Conservation (phyloP, 2,888 invertebrate genomes). For the Theretra japonica region DNA sequence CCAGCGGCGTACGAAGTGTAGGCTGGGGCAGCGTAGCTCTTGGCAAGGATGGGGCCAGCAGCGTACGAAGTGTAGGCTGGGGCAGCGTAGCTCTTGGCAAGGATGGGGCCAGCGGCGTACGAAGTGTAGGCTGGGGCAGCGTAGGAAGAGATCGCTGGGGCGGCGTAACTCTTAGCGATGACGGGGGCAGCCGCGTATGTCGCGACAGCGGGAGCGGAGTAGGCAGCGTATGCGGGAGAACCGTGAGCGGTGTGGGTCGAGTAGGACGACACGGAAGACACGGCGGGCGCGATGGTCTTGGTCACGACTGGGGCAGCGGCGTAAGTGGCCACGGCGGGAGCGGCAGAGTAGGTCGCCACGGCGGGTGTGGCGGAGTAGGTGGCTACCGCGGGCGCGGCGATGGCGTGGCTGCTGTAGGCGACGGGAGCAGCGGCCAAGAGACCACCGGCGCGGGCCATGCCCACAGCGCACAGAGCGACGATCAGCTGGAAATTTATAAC, state of each 20-base stretch:
- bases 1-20: slow-evolving; percentile 39
- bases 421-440: slow-evolving; percentile 76
- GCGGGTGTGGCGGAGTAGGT: slow-evolving; percentile 82
- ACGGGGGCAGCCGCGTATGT: slow-evolving; percentile 50
- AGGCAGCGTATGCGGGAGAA: slow-evolving; percentile 80
- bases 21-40: slow-evolving; percentile 57
- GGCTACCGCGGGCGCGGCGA: slow-evolving; percentile 63
- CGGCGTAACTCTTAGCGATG: slow-evolving; percentile 53
- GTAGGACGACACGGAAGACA: slow-evolving; percentile 63
- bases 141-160: slow-evolving; percentile 51
- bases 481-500: slow-evolving; percentile 49
- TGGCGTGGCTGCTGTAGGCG: slow-evolving; percentile 73
- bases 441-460: slow-evolving; percentile 84
- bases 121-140: neutral
- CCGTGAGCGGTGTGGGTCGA: slow-evolving; percentile 60
- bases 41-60: slow-evolving; percentile 70
- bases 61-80: slow-evolving; percentile 61
- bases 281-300: slow-evolving; percentile 55
- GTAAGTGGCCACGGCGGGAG: slow-evolving; percentile 51
- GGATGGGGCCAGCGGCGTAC: slow-evolving; percentile 47
- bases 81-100: slow-evolving; percentile 54
- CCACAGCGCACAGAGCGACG: slow-evolving; percentile 85
- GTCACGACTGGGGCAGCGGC: slow-evolving; percentile 44
- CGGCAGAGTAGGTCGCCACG: slow-evolving; percentile 44
- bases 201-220: slow-evolving; percentile 47